phyloP scores from a whole-genome alignment of 2,113 vertebrate genomes.

The Myiozetetes cayanensis region DNA sequence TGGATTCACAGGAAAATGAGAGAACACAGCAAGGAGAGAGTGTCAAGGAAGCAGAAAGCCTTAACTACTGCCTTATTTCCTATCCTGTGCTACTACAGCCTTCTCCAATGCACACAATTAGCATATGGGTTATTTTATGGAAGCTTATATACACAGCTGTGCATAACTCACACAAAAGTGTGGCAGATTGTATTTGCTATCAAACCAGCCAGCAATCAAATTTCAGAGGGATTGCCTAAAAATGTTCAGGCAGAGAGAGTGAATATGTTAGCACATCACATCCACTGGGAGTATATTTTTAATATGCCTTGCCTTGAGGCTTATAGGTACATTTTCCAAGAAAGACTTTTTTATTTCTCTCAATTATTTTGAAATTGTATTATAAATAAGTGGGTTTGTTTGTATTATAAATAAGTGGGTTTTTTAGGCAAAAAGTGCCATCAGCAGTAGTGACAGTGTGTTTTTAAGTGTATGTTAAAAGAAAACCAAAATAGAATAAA shows the following conservation, averaged over 20 bases:
- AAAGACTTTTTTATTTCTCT: not conserved
- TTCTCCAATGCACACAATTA: not conserved
- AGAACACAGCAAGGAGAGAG: not conserved
- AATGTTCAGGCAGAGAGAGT: not conserved
- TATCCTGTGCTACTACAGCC: not conserved
- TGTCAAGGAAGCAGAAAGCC: not conserved
- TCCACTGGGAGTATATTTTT: not conserved
- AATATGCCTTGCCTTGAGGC: not conserved
- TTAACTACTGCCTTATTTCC: not conserved
- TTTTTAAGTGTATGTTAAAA: not conserved
- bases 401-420: not conserved
- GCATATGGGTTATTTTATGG: not conserved
- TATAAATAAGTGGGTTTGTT: not conserved
- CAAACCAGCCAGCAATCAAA: constrained; percentile 7
- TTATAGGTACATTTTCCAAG: not conserved
- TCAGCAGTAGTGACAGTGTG: not conserved
- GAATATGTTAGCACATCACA: not conserved
- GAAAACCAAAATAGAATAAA: not conserved
- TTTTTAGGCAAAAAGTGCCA: not conserved
- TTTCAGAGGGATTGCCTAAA: constrained; percentile 20
- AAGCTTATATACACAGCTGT: not conserved
- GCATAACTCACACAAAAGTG: not conserved
- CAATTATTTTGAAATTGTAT: not conserved
- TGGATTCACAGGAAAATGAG: not conserved
- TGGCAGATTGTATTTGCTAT: constrained; percentile 25